Conservation (phyloP, 2,888 invertebrate genomes). For the Plusia festucae region DNA sequence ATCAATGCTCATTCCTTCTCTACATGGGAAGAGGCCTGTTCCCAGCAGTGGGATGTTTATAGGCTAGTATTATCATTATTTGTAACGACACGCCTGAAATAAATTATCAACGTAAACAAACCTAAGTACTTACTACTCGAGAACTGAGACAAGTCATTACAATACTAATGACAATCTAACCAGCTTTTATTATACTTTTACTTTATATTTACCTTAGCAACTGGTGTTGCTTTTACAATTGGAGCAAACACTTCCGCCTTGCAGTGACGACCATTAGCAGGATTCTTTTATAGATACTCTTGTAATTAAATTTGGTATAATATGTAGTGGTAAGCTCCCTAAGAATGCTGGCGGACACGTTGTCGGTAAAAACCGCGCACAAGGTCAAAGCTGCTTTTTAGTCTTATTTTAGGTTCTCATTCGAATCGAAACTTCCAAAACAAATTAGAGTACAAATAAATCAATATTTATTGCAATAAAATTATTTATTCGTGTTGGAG, state of each 20-base stretch:
- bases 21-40: too few species aligned
- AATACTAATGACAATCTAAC: constrained; percentile 13
- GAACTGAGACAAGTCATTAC: neutral
- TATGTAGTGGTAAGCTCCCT: neutral
- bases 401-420: constrained; percentile 19
- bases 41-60: too few species aligned
- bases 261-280: constrained; percentile 37
- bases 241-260: constrained; percentile 51
- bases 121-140: constrained; percentile 11
- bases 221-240: constrained; percentile 54
- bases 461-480: constrained; percentile 42
- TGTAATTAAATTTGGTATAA: neutral
- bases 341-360: constrained; percentile 6
- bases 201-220: constrained; percentile 38
- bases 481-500: constrained; percentile 53
- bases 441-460: constrained; percentile 21
- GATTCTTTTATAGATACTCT: constrained; percentile 22
- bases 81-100: neutral
- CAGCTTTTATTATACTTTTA: constrained; percentile 24
- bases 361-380: constrained; percentile 22
- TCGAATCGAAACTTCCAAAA: constrained; percentile 8
- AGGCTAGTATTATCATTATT: too few species aligned
- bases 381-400: constrained; percentile 37
- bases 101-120: neutral
- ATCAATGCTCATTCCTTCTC: too few species aligned